These are phyloP conservation scores for Aegotheles bennettii DNA, from an alignment of 2,113 vertebrate species.

Conservation along the genomic window DNA sequence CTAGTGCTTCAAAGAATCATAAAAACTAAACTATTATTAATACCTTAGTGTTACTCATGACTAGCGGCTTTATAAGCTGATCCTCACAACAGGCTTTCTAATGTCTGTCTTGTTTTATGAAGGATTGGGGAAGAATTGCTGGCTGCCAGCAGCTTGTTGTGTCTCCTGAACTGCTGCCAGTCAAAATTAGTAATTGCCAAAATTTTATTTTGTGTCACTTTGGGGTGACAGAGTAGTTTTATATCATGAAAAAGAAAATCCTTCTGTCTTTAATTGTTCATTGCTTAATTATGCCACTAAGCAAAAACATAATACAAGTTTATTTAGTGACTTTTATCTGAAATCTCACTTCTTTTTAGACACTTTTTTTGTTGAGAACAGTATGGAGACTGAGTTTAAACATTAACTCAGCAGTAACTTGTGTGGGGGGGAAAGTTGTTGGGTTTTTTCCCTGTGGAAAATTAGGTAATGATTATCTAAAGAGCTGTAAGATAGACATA, in stretches of 20 bases:
- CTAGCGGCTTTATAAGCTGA: constrained; percentile 1
- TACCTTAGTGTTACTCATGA: neutral
- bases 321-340: neutral
- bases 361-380: neutral
- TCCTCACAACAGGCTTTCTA: neutral
- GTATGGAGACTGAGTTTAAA: neutral
- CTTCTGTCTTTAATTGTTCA: neutral
- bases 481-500: neutral
- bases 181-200: neutral
- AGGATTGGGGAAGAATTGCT: neutral
- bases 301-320: neutral
- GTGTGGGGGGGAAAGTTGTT: neutral
- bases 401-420: neutral
- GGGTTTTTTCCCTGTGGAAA: neutral
- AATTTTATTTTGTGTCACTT: neutral
- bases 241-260: neutral
- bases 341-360: neutral
- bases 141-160: neutral
- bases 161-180: neutral
- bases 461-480: neutral
- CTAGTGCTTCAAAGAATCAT: neutral
- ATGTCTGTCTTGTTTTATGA: neutral
- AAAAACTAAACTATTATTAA: constrained; percentile 21
- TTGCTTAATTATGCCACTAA: neutral
- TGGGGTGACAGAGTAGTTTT: neutral